Evolutionary conservation across 2,797 vertebrate species (phyloP).

Genomic region (Poeciliopsis paucimaculata): DNA sequence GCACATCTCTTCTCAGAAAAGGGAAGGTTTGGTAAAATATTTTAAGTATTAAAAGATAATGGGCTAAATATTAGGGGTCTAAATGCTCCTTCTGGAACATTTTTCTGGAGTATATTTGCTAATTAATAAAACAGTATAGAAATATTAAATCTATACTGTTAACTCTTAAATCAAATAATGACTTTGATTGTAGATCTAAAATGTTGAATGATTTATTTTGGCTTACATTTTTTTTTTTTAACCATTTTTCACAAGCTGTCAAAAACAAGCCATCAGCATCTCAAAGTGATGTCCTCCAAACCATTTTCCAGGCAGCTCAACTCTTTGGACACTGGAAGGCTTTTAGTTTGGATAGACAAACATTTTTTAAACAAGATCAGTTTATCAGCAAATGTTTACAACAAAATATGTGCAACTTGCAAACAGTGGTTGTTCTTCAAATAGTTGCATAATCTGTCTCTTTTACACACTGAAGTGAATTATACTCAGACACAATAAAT

Average conservation of each 20-base stretch:
- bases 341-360: not conserved
- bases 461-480: not conserved
- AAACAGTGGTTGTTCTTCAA: not conserved
- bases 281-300: not conserved
- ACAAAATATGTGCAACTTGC: not conserved
- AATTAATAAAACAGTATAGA: not conserved
- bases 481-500: slow-evolving; percentile 7
- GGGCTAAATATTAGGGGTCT: not conserved
- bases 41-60: not conserved
- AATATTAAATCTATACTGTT: not conserved
- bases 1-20: too few relatives aligned
- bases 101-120: not conserved
- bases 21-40: too few relatives aligned
- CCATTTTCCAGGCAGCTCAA: not conserved
- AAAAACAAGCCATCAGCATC: not conserved
- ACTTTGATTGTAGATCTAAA: not conserved
- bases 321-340: not conserved
- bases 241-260: not conserved
- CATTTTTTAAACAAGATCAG: not conserved
- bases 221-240: not conserved
- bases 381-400: not conserved
- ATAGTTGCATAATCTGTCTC: not conserved
- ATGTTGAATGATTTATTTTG: not conserved
- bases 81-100: not conserved
- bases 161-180: not conserved